phyloP scores from a whole-genome alignment of 2,113 vertebrate genomes.

The Vimba vimba region DNA sequence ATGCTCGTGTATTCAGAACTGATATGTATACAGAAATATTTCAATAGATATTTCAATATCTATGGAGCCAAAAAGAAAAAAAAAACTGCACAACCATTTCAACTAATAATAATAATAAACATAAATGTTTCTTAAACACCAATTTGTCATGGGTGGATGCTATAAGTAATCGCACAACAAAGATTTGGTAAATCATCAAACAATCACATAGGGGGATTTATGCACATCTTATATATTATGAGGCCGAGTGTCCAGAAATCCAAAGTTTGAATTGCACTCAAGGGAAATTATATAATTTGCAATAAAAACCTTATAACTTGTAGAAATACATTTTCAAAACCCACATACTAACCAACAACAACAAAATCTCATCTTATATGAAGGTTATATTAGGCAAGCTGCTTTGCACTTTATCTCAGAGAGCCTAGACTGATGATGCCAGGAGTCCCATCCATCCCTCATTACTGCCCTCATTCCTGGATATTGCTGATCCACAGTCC shows the following conservation, averaged over 20 bases:
- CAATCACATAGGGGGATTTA: neutral
- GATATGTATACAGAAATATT: too few species aligned
- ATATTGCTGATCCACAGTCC: conserved; percentile 13
- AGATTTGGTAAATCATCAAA: neutral
- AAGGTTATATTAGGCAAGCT: conserved; percentile 21
- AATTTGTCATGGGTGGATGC: too few species aligned
- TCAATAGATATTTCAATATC: too few species aligned
- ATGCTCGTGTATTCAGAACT: too few species aligned
- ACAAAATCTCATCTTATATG: neutral
- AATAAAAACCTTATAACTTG: neutral
- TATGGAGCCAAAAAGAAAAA: too few species aligned
- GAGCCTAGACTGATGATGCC: neutral
- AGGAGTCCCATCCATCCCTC: conserved; percentile 12
- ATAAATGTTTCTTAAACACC: too few species aligned
- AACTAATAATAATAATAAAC: too few species aligned
- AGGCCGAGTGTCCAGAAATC: neutral
- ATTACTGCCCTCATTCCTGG: neutral
- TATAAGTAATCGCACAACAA: too few species aligned
- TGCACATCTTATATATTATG: neutral
- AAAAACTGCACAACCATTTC: too few species aligned
- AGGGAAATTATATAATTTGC: neutral
- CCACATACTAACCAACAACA: neutral
- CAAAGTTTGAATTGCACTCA: neutral
- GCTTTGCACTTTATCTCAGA: conserved; percentile 13
- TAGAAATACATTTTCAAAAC: neutral